A percentile compares a stretch with the other conserved stretches of the same genome.
phyloP scores from a whole-genome alignment of 2,113 vertebrate genomes.

The Rhinogobius similis region DNA sequence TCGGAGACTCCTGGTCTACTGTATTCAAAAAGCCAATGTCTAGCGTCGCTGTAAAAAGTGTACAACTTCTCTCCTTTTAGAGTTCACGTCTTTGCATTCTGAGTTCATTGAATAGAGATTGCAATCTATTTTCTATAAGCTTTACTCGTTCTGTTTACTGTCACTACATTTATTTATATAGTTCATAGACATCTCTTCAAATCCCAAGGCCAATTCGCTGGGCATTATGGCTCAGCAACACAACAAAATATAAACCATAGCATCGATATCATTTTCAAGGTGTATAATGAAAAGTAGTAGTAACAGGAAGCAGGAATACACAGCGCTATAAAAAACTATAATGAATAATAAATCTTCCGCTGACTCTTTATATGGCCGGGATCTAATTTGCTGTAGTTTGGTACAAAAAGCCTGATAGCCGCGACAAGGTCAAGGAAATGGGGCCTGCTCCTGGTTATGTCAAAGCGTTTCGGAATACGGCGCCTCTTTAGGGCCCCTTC shows the following conservation, averaged over 20 bases:
- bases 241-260: background rate
- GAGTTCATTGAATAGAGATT: too few relatives aligned
- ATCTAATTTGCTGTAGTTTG: background rate
- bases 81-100: too few relatives aligned
- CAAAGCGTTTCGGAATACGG: conserved; percentile 2
- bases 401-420: background rate
- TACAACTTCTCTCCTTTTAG: too few relatives aligned
- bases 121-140: background rate
- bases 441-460: background rate
- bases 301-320: background rate
- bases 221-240: background rate
- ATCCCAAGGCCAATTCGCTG: background rate
- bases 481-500: conserved; percentile 1
- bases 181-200: background rate
- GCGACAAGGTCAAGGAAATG: conserved; percentile 2
- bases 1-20: too few relatives aligned
- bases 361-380: background rate
- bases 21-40: too few relatives aligned
- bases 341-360: conserved; percentile 6
- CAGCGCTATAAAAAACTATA: background rate
- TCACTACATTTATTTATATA: background rate
- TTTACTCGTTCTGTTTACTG: background rate
- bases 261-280: background rate
- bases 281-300: background rate
- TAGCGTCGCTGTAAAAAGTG: too few relatives aligned